Evolutionary conservation across 2,113 vertebrate genomes (phyloP), one percentile per base, ranked within the genome.

Genomic region (Propithecus coquereli): DNA sequence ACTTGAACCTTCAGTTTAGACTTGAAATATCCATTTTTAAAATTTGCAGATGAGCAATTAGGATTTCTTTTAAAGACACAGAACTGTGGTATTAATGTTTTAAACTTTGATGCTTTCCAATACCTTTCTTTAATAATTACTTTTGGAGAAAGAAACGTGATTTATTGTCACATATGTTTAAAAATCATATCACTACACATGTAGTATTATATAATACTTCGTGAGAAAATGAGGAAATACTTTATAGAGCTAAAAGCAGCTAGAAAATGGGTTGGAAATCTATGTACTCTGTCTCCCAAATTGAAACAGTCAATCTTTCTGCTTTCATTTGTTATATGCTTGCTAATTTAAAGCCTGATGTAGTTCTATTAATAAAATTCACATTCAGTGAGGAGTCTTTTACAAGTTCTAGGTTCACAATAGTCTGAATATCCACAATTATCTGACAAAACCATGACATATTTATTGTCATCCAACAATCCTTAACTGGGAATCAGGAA

Each of bases 281-380:
- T 63, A 45, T 83, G 86, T 79, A 91, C 61, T 47, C 3, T 83
- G 32, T 73, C 7, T 87, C n/a, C 10, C 14, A 74, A 50, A 8
- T 50, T 94, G 40, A 80, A 96, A 81, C 4, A 61, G 22, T 85
- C 63, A 32, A 79, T 16, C 22, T 59, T 91, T 91, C 20, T 80
- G 25, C 71, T 82, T 90, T 95, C 5, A 37, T 96, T 95, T 97
- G 59, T 76, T 37, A 73, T 70, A 65, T 71, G 34, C 27, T 85
- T 91, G 57, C 66, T 30, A 96, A 9, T 70, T 91, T 91, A 93
- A 85, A 85, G 79, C 30, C 14, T 50, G 32, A 37, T 92, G 11
- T 70, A 63, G 18, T 89, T 95, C 22, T 92, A 22, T 57, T 57
- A 57, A 57, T 57, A 52, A 95, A 65, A 57, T 52, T 86, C 66